These are phyloP conservation scores for Cebidichthys violaceus DNA, from an alignment of 2,113 vertebrate genomes.

Conservation along the genomic window DNA sequence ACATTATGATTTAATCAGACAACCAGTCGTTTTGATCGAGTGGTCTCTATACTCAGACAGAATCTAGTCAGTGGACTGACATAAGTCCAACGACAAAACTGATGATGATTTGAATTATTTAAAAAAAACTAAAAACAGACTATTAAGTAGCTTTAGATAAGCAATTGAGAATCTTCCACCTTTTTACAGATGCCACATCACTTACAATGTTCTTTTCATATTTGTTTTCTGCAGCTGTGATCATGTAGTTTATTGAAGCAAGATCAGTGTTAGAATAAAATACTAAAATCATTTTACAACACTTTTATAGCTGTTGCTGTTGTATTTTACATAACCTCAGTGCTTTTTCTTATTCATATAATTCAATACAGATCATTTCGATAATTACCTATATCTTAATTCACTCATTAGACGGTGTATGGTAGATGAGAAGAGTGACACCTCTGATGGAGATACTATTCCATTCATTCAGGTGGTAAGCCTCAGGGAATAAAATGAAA, in stretches of 20 bases:
- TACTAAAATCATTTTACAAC: conserved; percentile 2
- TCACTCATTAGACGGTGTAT: neutral
- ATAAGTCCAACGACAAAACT: neutral
- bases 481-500: neutral
- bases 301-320: neutral
- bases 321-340: neutral
- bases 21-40: neutral
- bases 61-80: neutral
- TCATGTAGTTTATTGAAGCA: conserved; percentile 1
- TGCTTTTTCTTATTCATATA: neutral
- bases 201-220: neutral
- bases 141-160: neutral
- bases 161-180: neutral
- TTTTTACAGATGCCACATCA: neutral
- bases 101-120: neutral
- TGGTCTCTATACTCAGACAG: neutral
- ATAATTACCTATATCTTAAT: neutral
- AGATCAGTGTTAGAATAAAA: conserved; percentile 7
- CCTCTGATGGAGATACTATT: neutral
- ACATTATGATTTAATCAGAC: neutral
- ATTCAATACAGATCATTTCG: neutral
- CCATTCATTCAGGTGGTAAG: neutral
- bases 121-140: neutral
- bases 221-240: conserved; percentile 26
- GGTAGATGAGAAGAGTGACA: neutral